Base-by-base conservation (phyloP, 2,888 invertebrate genomes). In the Phania funesta region DNA sequence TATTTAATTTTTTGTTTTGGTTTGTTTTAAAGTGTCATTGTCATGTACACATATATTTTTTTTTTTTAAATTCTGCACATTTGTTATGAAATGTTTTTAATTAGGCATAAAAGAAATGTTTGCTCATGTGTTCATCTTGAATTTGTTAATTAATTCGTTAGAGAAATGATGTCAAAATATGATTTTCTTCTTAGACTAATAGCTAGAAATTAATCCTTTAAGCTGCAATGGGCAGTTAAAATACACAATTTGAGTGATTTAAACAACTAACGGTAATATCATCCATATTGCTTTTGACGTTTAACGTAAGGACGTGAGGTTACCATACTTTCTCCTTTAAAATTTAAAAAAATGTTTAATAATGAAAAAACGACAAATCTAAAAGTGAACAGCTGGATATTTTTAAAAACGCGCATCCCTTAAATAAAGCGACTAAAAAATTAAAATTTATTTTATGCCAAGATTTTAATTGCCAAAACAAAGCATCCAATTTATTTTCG, bases 11-110 rank as follows among this genome's bases (percentile, higher is more conserved):
- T n/a, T 41, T 16, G 3, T 16, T 41, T 38, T 38, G 16, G 5
- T n/a, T 16, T 16, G 6, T 44, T 44, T 44, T 18, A 65, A 77
- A 83, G 68, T 78, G 83, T 76, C 84, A 83, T 44, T 84, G 74
- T 71, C 79, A 77, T 80, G 58, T 60, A 29, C 7, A 7, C 7
- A 6, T 74, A 26, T 75, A 4, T 8, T 58, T 46, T 20, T 24
- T 35, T 44, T 60, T 41, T 11, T 68, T n/a, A n/a, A n/a, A n/a
- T n/a, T n/a, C n/a, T 77, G 20, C 20, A 46, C 38, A 48, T 52
- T 46, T 78, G 20, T 46, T 35, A 50, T 52, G n/a, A 24, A 79
- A 65, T 7, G 44, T 16, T 54, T 73, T 65, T 65, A 50, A 35
- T 73, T 44, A 70, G 54, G 74, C 58, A 50, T 24, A 29, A n/a